Base-by-base conservation (phyloP, 2,888 invertebrate genomes). In the Polydrusus cervinus region DNA sequence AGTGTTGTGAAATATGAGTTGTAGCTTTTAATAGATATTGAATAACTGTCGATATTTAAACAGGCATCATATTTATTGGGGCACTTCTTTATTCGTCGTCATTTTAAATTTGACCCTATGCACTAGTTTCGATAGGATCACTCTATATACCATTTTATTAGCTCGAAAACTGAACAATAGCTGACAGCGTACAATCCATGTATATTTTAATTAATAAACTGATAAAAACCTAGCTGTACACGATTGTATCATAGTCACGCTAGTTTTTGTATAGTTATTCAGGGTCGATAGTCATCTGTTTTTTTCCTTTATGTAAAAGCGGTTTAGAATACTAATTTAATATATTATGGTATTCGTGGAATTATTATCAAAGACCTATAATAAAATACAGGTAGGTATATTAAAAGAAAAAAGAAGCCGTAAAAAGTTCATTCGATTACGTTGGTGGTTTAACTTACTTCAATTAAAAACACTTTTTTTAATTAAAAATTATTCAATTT, bases 131-230 rank as follows among this genome's bases (percentile, higher is more conserved):
- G 25, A 25, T 25, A 25, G 25, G 25, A 25, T 5, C 25, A 25
- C 25, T 25, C 25, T 25, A 16, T 47, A 16, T 16, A 16, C 7
- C 14, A 34, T 34, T 34, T 47, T 13, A 5, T 47, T 47, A 47
- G 5, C 47, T 47, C 3, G 47, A 47, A 47, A 25, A 53, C 53
- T 1, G 20, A 53, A 16, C 14, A 47, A 47, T 47, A 53, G 25
- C 30, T 55, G 55, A 30, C 55, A 55, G 55, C 55, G 13, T 20
- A 30, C 34, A 55, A 30, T 30, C n/a, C 14, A 55, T 55, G 55
- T 55, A 55, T 14, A 55, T 55, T 55, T 55, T 55, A 55, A 55
- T 55, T 55, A 55, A 34, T 34, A 55, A 55, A 55, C 55, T 14
- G 55, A 55, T 55, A 55, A 55, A 55, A 55, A 55, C 34, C 34